A percentile compares a stretch with the other conserved stretches of the same genome.
These are phyloP conservation scores for Crocuta crocuta DNA, from an alignment of 2,113 vertebrate species.

Conservation along the genomic window DNA sequence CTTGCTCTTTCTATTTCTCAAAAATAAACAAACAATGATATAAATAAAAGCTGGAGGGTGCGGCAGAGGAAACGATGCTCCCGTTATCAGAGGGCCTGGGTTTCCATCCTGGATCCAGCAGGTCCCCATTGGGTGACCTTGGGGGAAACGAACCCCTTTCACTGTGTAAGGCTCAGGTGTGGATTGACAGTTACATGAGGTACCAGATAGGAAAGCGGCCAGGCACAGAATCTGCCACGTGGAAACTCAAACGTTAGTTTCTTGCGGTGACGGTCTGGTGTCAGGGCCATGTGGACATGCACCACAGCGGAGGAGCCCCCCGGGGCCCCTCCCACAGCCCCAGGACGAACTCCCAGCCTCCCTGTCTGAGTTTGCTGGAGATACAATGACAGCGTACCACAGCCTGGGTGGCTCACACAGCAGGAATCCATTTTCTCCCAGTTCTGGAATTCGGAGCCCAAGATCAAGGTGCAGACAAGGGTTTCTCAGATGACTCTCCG, in stretches of 20 bases:
- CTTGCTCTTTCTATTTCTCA: too few relatives aligned
- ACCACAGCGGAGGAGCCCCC: accelerated
- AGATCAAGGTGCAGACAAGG: not conserved
- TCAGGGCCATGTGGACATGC: accelerated
- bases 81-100: not conserved
- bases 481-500: not conserved
- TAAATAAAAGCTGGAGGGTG: too few relatives aligned
- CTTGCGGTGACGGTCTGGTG: not conserved
- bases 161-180: not conserved
- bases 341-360: not conserved
- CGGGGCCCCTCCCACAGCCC: not conserved
- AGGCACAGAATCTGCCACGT: not conserved
- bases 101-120: not conserved
- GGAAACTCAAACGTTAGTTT: not conserved
- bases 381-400: too few relatives aligned
- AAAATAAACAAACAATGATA: too few relatives aligned
- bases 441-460: not conserved
- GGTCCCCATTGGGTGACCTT: not conserved
- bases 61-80: accelerated
- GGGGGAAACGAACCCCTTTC: not conserved
- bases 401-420: not conserved
- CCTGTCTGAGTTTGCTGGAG: not conserved
- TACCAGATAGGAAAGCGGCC: not conserved
- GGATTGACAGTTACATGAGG: not conserved
- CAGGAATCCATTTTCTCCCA: not conserved